Evolutionary conservation across 2,888 invertebrate genomes (phyloP).

Genomic region (Drosophila macrospina): DNA sequence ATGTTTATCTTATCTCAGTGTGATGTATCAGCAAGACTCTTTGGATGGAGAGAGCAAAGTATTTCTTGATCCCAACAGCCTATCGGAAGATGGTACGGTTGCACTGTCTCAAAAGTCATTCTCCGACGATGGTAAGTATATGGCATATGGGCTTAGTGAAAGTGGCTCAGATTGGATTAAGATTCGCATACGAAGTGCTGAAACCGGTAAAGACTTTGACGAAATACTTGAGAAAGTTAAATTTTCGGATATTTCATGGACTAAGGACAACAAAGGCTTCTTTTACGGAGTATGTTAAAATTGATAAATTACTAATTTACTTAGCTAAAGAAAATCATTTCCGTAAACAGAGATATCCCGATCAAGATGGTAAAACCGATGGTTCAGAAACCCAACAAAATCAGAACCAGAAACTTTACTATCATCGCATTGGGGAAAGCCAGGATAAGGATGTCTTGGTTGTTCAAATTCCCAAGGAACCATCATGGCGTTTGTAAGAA

Average conservation of each 20-base stretch:
- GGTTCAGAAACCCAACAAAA: conserved; percentile 96
- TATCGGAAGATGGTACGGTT: conserved; percentile 96
- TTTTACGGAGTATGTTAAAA: conserved; percentile 92
- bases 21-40: conserved; percentile 94
- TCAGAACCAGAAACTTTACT: conserved; percentile 96
- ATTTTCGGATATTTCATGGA: conserved; percentile 96
- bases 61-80: conserved; percentile 97
- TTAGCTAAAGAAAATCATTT: background rate
- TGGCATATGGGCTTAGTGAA: conserved; percentile 96
- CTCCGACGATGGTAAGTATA: conserved; percentile 94
- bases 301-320: background rate
- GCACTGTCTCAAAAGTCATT: conserved; percentile 91
- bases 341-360: conserved; percentile 90
- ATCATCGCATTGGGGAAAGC: conserved; percentile 94
- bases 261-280: conserved; percentile 96
- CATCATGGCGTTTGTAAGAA: conserved; percentile 94
- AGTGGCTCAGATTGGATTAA: conserved; percentile 99
- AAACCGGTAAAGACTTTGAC: conserved; percentile 91
- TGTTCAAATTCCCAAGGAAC: conserved; percentile 96
- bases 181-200: conserved; percentile 92
- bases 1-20: conserved; percentile 87
- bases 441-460: conserved; percentile 94
- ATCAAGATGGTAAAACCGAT: conserved; percentile 93
- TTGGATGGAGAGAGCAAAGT: conserved; percentile 91
- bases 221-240: conserved; percentile 97